These are phyloP conservation scores for Elmis aenea DNA, from an alignment of 2,888 invertebrate species.

Conservation along the genomic window DNA sequence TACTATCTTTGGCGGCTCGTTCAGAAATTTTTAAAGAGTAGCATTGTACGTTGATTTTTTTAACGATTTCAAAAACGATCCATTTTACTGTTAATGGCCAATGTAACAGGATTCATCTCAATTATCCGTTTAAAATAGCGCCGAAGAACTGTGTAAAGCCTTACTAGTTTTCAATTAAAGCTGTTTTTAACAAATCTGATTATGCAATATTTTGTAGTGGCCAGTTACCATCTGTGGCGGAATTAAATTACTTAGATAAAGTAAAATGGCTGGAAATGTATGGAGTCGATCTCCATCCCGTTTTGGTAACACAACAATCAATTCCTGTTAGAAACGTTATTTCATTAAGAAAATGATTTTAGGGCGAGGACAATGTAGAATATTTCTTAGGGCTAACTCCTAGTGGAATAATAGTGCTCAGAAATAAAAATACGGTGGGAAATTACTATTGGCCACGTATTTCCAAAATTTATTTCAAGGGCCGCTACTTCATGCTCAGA, in stretches of 20 bases:
- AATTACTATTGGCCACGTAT: slow-evolving; percentile 98
- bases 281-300: slow-evolving; percentile 95
- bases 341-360: slow-evolving; percentile 31
- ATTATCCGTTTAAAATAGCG: too few relatives aligned
- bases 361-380: slow-evolving; percentile 96
- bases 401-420: slow-evolving; percentile 88
- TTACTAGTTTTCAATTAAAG: too few relatives aligned
- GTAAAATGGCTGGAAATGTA: slow-evolving; percentile 99
- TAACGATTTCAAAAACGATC: too few relatives aligned
- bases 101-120: too few relatives aligned
- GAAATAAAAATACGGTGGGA: slow-evolving; percentile 94
- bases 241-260: slow-evolving; percentile 92
- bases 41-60: too few relatives aligned
- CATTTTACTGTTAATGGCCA: too few relatives aligned
- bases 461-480: slow-evolving; percentile 94
- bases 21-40: too few relatives aligned
- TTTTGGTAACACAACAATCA: slow-evolving; percentile 67
- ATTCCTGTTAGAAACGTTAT: slow-evolving; percentile 10
- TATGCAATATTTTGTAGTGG: slow-evolving; percentile 64
- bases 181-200: too few relatives aligned
- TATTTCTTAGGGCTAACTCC: slow-evolving; percentile 95
- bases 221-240: slow-evolving; percentile 86
- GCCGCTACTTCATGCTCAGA: slow-evolving; percentile 92
- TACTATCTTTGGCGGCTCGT: too few relatives aligned
- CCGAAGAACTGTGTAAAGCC: too few relatives aligned